Evolutionary conservation across 2,888 invertebrate genomes (phyloP).

Genomic region (Trichopoda pennipes): DNA sequence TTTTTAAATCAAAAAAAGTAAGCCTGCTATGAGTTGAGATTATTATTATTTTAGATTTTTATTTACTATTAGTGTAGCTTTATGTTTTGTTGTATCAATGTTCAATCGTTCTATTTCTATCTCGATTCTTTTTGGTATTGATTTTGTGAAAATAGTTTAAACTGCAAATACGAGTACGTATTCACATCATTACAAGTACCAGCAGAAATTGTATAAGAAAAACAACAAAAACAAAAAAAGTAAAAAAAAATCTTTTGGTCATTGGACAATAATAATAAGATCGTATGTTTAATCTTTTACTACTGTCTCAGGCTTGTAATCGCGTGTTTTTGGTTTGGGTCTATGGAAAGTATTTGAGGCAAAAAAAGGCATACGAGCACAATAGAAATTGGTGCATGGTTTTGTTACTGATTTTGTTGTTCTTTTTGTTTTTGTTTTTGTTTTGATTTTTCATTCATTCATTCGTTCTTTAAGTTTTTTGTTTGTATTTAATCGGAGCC

Average conservation of each 20-base stretch:
- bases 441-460: conserved; percentile 51
- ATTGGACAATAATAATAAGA: conserved; percentile 65
- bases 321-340: conserved; percentile 30
- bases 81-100: conserved; percentile 22
- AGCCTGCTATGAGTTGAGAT: conserved; percentile 72
- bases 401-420: conserved; percentile 36
- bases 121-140: neutral
- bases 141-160: conserved; percentile 27
- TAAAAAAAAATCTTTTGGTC: conserved; percentile 49
- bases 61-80: neutral
- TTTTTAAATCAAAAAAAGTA: conserved; percentile 73
- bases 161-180: conserved; percentile 50
- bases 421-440: conserved; percentile 20
- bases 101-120: conserved; percentile 6
- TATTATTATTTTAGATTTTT: conserved; percentile 26
- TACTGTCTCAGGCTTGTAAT: conserved; percentile 64
- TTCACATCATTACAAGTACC: conserved; percentile 46
- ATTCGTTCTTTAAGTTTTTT: conserved; percentile 35
- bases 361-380: conserved; percentile 56
- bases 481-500: conserved; percentile 33
- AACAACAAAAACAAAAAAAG: neutral
- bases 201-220: neutral
- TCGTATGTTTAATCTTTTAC: conserved; percentile 66
- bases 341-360: conserved; percentile 51
- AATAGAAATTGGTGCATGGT: conserved; percentile 67